Evolutionary conservation across 2,888 invertebrate species (phyloP), one percentile per base, ranked within the genome.

Genomic region (Netelia melanura): DNA sequence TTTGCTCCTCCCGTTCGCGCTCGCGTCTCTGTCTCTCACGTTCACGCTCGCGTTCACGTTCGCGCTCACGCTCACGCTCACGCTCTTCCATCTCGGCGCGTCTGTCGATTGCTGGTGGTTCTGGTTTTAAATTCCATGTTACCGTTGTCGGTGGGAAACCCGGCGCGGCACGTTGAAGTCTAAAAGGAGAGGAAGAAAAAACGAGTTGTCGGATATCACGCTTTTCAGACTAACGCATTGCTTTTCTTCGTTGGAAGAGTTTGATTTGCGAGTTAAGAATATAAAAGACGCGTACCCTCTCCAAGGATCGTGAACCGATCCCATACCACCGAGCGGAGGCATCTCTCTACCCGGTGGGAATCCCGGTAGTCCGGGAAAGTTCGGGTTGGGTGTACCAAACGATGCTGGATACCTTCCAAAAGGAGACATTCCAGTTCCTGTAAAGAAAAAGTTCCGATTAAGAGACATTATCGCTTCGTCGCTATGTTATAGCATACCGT

Each of bases 361-460:
- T 84, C 96, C 96, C 52, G 97, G 95, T 88, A 97, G 95, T 25
- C 96, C 95, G 90, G 96, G 95, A 90, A 97, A 96, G 48, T 96
- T 95, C 76, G 96, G 96, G 90, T 95, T 95, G n/a, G 95, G 94
- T 23, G 95, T 95, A 85, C 96, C 96, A 87, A 95, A 95, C 67
- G 95, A 95, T 78, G 96, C 95, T 79, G 96, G 97, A 94, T 97
- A 98, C 89, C 98, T 95, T 79, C 96, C 97, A 94, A 97, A 98
- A 72, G 97, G 97, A 82, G 97, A 97, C 91, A 97, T 96, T 88
- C 96, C 96, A 91, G 96, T 94, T 88, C 95, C 95, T 94, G 92
- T 82, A 91, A 91, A 74, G 71, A 68, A 72, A 70, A 89, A 70
- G 48, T 70, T 17, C 17, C 81, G 80, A 65, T 77, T 85, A n/a